Percentiles rank a stretch among this genome's conserved stretches.
phyloP scores from a whole-genome alignment of 2,113 vertebrate species.

The Gambusia affinis region DNA sequence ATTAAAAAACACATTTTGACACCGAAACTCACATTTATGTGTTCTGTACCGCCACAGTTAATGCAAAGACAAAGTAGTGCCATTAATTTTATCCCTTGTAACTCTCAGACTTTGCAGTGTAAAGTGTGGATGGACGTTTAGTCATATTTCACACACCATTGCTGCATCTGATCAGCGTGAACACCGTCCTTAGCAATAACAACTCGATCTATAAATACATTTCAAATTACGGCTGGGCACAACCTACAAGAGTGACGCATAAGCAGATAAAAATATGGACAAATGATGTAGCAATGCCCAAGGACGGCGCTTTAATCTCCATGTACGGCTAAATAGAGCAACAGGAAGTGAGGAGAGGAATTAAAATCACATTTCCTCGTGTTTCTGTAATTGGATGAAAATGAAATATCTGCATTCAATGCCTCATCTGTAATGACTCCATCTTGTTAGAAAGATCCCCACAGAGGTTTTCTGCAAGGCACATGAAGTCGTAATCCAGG shows the following conservation, averaged over 20 bases:
- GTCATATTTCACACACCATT: slow-evolving; percentile 35
- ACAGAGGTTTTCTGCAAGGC: neutral
- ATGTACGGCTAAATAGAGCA: neutral
- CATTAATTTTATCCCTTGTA: neutral
- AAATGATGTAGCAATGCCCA: slow-evolving; percentile 24
- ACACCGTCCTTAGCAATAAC: slow-evolving; percentile 31
- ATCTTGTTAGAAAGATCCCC: slow-evolving; percentile 19
- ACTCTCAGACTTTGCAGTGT: neutral
- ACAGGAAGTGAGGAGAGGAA: slow-evolving; percentile 28
- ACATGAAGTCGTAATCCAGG: neutral
- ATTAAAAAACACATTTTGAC: neutral
- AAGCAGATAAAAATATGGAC: slow-evolving; percentile 49
- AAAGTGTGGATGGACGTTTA: slow-evolving; percentile 9
- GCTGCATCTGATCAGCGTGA: slow-evolving; percentile 19
- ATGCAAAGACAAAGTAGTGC: neutral
- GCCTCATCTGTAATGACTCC: slow-evolving; percentile 15
- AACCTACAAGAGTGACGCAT: slow-evolving; percentile 1
- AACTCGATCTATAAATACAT: slow-evolving; percentile 52
- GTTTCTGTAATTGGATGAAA: slow-evolving; percentile 53
- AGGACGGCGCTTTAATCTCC: slow-evolving; percentile 20
- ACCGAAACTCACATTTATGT: neutral
- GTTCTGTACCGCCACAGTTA: neutral
- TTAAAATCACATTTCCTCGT: slow-evolving; percentile 47
- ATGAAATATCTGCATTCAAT: slow-evolving; percentile 43
- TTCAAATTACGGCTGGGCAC: slow-evolving; percentile 25